Conservation (phyloP, 2,797 vertebrate genomes). For the Peromyscus melanophrys region DNA sequence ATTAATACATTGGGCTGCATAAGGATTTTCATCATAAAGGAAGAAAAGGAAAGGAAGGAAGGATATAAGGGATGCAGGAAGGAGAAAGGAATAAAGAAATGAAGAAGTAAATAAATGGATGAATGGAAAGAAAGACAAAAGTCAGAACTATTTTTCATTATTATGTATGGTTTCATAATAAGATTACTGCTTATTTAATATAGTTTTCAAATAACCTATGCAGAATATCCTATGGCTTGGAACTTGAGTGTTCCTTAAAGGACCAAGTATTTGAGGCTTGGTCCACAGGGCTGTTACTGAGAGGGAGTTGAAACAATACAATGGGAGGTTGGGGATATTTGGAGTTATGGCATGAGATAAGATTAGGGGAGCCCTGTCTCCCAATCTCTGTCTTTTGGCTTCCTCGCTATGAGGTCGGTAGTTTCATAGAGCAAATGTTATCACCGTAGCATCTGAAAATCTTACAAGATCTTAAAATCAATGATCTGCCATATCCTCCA, state of each 20-base stretch:
- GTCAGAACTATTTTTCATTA: not conserved
- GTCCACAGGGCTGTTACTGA: not conserved
- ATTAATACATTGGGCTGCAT: not conserved
- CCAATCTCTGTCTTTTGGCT: not conserved
- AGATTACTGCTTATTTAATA: not conserved
- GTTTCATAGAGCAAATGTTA: not conserved
- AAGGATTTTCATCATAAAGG: not conserved
- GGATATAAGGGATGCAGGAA: not conserved
- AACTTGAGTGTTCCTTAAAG: not conserved
- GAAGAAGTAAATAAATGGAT: not conserved
- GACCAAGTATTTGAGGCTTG: not conserved
- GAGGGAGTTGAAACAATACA: not conserved
- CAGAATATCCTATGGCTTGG: not conserved
- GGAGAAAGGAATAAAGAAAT: too few relatives aligned
- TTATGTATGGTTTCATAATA: not conserved
- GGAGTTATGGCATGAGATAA: rapidly evolving
- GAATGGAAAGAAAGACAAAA: not conserved
- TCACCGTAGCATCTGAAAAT: not conserved
- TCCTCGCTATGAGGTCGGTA: not conserved
- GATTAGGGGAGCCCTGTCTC: not conserved
- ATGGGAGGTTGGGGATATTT: too few relatives aligned
- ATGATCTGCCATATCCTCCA: not conserved
- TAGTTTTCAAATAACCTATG: not conserved
- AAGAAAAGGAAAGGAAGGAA: not conserved
- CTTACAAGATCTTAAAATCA: not conserved